Evolutionary conservation across 2,113 vertebrate species (phyloP).

Genomic region (Hipposideros armiger): DNA sequence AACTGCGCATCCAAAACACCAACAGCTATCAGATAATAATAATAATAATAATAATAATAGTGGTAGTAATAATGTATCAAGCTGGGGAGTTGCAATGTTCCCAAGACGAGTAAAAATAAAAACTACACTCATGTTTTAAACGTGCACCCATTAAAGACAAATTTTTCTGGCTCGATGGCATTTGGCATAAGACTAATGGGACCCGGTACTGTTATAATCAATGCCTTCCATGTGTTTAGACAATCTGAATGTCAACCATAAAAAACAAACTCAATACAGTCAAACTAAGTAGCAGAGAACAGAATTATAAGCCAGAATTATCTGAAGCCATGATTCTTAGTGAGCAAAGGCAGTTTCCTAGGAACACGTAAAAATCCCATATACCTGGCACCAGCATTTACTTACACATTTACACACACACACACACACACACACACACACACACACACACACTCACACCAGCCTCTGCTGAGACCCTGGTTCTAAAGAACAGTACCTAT

Average conservation of each 20-base stretch:
- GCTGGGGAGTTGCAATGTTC: not conserved
- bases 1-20: not conserved
- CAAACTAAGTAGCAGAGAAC: conserved; percentile 11
- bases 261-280: conserved; percentile 35
- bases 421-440: not conserved
- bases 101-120: conserved; percentile 40
- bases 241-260: not conserved
- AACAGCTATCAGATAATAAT: not conserved
- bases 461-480: not conserved
- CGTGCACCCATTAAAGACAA: not conserved
- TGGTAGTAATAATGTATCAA: conserved; percentile 9
- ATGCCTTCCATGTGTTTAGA: not conserved
- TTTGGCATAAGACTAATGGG: not conserved
- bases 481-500: conserved; percentile 37
- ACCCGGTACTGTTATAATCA: conserved; percentile 23
- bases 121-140: conserved; percentile 50
- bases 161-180: not conserved
- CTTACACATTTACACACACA: not conserved
- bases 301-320: conserved; percentile 10
- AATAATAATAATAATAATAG: not conserved
- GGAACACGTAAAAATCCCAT: not conserved
- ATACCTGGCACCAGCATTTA: not conserved
- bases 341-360: not conserved
- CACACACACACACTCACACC: not conserved
- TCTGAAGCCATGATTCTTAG: conserved; percentile 17